Evolutionary conservation across 2,113 vertebrate genomes (phyloP), one percentile per base, ranked within the genome.

Genomic region (Chitala chitala): DNA sequence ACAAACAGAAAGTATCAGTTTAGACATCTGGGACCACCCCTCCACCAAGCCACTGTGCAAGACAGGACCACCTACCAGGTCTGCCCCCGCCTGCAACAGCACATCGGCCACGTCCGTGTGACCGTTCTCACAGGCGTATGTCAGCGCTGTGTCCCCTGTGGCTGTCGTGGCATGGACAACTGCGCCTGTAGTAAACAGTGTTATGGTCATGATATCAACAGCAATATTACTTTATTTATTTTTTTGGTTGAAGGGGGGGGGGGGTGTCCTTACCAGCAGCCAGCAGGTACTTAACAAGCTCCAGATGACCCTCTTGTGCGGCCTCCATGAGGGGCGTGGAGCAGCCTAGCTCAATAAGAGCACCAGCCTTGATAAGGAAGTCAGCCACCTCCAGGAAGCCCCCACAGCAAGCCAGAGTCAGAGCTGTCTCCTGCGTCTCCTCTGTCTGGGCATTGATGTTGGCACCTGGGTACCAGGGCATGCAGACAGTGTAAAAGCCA

Each of bases 381-480:
- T 99, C 97, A 1, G 97, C 95, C 12, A 99, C 96, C 90, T 99
- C 97, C 80, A 97, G 91, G 88, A 99, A 99, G 46, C 97, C 97
- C 78, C 97, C 97, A 72, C 97, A 99, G 84, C 97, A 99, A 1
- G 97, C 96, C 81, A 99, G 88, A 10, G 97, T 99, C 76, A 99
- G 88, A 51, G 97, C 96, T 0, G 97, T 99, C 82, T 99, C 97
- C 82, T 99, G 97, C 0, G 97, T 99, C 87, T 99, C 97, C 83
- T 99, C 97, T 26, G 97, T 98, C 88, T 99, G 97, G 36, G 96
- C 96, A 73, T 99, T 99, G 82, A 99, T 99, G 85, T 99, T 99
- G 77, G 96, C 96, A 88, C 96, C 96, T 99, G 79, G 8, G 78
- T 7, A 10, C 20, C 15, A 20, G 29, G 50, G 36, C 15, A 33